Evolutionary conservation across 1,140 invertebrate species (phyloP), one percentile per base, ranked within the genome.

Genomic region (Matsumurasca onukii): DNA sequence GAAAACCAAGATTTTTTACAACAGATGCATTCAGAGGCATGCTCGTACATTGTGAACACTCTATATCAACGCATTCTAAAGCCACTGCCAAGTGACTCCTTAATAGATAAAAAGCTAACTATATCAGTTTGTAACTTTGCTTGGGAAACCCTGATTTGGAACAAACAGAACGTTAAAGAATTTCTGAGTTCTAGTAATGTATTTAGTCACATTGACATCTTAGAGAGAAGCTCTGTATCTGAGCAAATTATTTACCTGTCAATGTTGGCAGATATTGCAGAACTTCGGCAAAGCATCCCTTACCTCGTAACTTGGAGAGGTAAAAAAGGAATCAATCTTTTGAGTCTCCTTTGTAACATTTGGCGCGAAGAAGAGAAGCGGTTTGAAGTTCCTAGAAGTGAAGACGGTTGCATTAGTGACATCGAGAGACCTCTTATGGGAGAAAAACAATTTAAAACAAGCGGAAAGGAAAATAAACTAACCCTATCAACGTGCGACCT

Each of bases 361-460:
- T 59, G 55, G 55, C 55, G 55, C n/a, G 22, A 25, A 3, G 55
- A 59, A 29, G 55, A 59, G 25, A 29, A 27, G 24, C 55, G 55
- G 5, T 24, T 59, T 12, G 24, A 29, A 27, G 55, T 59, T 2
- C 55, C 25, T 22, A 59, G 55, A 59, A n/a, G n/a, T n/a, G 25
- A 59, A n/a, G 3, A 29, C 2, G 55, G 55, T 9, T 59, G 55
- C 25, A 29, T 59, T 5, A 27, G 24, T n/a, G 55, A 59, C 55
- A 27, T 29, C 5, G 55, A 59, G 25, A 59, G n/a, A 29, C 55
- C 55, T 5, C 55, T 59, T 24, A 59, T 59, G 55, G 55, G 55
- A 27, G 25, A 59, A 27, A 24, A 59, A 15, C 55, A 59, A 24
- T 59, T 22, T 27, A 59, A 27, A n/a, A 2, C 30, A 27, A 59